Evolutionary conservation across 2,888 invertebrate genomes (phyloP).

Genomic region (Chelonus formosanus): DNA sequence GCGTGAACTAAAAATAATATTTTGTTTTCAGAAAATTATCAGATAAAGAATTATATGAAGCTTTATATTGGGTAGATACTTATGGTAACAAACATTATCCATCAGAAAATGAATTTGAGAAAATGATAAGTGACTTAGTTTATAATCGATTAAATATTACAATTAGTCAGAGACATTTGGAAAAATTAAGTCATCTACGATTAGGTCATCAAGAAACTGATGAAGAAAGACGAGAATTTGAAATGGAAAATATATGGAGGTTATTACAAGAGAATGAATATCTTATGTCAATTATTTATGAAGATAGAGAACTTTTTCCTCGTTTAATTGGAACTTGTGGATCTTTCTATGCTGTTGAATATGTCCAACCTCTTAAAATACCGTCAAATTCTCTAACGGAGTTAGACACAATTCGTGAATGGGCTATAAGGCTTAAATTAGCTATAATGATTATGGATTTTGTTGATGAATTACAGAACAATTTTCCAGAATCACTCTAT

Average conservation of each 20-base stretch:
- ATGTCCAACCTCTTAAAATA: constrained; percentile 69
- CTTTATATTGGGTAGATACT: constrained; percentile 64
- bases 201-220: constrained; percentile 65
- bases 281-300: constrained; percentile 70
- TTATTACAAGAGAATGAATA: constrained; percentile 76
- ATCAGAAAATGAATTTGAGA: constrained; percentile 67
- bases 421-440: constrained; percentile 69
- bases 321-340: constrained; percentile 74
- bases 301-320: constrained; percentile 72
- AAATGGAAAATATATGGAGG: constrained; percentile 73
- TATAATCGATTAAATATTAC: constrained; percentile 69
- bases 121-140: constrained; percentile 67
- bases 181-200: constrained; percentile 66
- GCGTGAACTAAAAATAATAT: constrained; percentile 3
- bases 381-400: constrained; percentile 67
- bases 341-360: constrained; percentile 73
- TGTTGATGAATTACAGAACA: constrained; percentile 69
- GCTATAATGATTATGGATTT: constrained; percentile 72
- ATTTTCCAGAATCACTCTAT: constrained; percentile 71
- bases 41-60: constrained; percentile 62
- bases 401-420: constrained; percentile 68
- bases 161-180: constrained; percentile 66
- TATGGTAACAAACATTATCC: constrained; percentile 67
- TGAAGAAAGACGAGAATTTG: constrained; percentile 61
- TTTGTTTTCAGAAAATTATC: constrained; percentile 51